Percentiles rank a stretch among this genome's conserved stretches.
Conservation (phyloP, 2,113 vertebrate species). For the Enhydra lutris region DNA sequence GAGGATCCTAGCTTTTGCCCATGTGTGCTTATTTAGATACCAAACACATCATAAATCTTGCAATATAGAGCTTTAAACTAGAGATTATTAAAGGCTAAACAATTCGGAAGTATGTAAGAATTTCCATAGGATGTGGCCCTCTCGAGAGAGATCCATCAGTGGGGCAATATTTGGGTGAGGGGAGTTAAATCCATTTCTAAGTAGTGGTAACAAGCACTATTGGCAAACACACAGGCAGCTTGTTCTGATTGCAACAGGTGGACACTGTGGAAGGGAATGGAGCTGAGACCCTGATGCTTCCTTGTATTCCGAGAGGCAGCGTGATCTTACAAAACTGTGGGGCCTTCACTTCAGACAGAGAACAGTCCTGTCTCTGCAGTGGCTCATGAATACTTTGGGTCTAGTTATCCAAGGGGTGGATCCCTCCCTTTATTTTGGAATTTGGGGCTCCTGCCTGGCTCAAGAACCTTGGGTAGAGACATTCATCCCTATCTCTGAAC, state of each 20-base stretch:
- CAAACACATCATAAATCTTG: neutral
- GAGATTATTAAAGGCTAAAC: neutral
- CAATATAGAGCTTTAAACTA: neutral
- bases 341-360: neutral
- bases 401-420: neutral
- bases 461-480: neutral
- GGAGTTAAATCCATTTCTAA: neutral
- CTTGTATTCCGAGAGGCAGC: neutral
- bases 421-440: neutral
- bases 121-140: neutral
- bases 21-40: neutral
- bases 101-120: neutral
- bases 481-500: neutral
- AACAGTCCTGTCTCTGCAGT: neutral
- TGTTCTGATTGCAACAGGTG: neutral
- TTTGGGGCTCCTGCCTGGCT: neutral
- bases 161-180: constrained; percentile 1
- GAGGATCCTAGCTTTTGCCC: neutral
- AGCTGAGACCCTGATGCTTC: neutral
- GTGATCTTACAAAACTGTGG: neutral
- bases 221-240: neutral
- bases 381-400: neutral
- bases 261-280: neutral
- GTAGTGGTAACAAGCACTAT: neutral
- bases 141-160: neutral